These are phyloP conservation scores for Anastatus disparis DNA, from an alignment of 1,140 invertebrate genomes.

Conservation along the genomic window DNA sequence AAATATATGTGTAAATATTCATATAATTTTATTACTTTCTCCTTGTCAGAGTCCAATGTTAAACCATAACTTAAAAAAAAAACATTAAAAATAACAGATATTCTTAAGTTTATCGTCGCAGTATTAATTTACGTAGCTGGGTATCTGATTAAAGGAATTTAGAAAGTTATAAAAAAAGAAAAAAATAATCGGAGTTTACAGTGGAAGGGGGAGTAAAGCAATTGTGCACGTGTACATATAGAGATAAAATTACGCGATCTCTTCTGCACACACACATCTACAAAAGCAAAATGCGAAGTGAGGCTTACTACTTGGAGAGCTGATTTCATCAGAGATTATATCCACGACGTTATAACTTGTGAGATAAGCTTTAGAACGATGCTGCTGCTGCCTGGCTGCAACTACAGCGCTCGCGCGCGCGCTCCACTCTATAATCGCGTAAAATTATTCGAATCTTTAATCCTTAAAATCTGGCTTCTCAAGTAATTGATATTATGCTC, in stretches of 20 bases:
- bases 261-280: too few relatives aligned
- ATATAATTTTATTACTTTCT: too few relatives aligned
- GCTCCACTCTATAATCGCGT: slow-evolving; percentile 3
- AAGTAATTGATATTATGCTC: slow-evolving; percentile 22
- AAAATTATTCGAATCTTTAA: slow-evolving; percentile 24
- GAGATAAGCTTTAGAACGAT: slow-evolving; percentile 10
- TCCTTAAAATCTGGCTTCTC: slow-evolving; percentile 5
- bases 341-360: slow-evolving; percentile 22
- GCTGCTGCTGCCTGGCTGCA: neutral
- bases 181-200: neutral
- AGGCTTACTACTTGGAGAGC: slow-evolving; percentile 1
- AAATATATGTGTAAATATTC: too few relatives aligned
- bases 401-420: neutral
- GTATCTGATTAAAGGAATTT: too few relatives aligned
- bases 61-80: too few relatives aligned
- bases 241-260: slow-evolving; percentile 15
- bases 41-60: too few relatives aligned
- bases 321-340: slow-evolving; percentile 26
- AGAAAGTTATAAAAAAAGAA: neutral
- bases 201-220: neutral
- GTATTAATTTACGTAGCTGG: too few relatives aligned
- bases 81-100: too few relatives aligned
- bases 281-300: too few relatives aligned
- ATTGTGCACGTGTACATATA: neutral
- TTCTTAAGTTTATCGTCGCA: too few relatives aligned